phyloP scores from a whole-genome alignment of 2,797 vertebrate genomes.

The Mallotus villosus region DNA sequence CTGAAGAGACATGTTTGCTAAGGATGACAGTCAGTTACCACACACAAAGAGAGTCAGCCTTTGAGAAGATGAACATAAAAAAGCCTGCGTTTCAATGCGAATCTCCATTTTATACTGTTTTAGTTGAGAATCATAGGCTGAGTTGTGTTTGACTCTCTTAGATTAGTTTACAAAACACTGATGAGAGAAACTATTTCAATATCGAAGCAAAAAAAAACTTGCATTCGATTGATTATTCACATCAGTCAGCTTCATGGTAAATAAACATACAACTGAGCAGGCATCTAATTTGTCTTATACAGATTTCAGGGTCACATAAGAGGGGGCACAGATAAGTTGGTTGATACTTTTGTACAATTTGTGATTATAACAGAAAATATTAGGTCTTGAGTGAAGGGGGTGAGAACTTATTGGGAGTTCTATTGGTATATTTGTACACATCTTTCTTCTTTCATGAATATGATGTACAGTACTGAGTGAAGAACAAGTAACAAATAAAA shows the following conservation, averaged over 20 bases:
- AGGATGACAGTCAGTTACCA: no score
- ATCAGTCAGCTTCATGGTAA: neutral
- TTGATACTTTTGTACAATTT: constrained; percentile 6
- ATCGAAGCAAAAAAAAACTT: no score
- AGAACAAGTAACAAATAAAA: neutral
- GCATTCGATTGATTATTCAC: no score
- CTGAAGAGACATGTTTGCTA: no score
- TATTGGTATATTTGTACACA: constrained; percentile 4
- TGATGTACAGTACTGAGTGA: neutral
- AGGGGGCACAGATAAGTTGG: neutral
- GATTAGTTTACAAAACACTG: no score
- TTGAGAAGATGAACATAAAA: no score
- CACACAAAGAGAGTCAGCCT: no score
- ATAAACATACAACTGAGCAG: constrained; percentile 5
- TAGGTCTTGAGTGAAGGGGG: neutral
- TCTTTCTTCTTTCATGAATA: constrained; percentile 21
- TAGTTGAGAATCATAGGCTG: no score
- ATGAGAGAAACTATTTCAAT: no score
- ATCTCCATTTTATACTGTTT: no score
- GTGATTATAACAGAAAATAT: neutral
- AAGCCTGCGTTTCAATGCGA: no score
- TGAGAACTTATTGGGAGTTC: neutral
- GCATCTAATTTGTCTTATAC: neutral
- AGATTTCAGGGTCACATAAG: constrained; percentile 12
- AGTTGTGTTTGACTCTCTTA: no score